These are phyloP conservation scores for Bemisia tabaci DNA, from an alignment of 1,140 invertebrate species.

Conservation along the genomic window DNA sequence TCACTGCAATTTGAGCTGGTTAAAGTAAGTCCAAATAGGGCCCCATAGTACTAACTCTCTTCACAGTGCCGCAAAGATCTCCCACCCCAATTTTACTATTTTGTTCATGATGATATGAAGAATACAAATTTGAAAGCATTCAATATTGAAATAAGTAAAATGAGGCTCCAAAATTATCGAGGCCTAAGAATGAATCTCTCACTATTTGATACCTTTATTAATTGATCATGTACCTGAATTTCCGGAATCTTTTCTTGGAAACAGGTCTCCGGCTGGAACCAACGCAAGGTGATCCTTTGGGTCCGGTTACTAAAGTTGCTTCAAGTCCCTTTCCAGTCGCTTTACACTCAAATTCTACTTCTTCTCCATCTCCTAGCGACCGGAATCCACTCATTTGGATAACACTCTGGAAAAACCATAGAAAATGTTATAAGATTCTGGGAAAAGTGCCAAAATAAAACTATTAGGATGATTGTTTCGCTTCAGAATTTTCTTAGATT, in stretches of 20 bases:
- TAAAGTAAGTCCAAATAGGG: too few species aligned
- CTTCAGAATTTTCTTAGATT: too few species aligned
- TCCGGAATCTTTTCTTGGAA: conserved; percentile 63
- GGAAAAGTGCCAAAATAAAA: conserved; percentile 12
- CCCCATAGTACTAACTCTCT: too few species aligned
- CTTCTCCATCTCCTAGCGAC: conserved; percentile 71
- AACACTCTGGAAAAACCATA: conserved; percentile 50
- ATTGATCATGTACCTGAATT: conserved; percentile 55
- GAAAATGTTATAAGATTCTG: conserved; percentile 6
- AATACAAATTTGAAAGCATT: too few species aligned
- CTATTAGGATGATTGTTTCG: not conserved
- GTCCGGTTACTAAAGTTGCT: conserved; percentile 65
- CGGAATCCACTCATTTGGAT: conserved; percentile 78
- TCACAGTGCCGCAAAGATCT: too few species aligned
- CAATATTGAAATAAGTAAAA: too few species aligned
- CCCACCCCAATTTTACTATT: too few species aligned
- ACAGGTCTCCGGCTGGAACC: conserved; percentile 60
- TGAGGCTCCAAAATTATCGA: too few species aligned
- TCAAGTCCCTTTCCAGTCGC: conserved; percentile 70
- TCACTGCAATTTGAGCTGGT: too few species aligned
- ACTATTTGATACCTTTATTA: too few species aligned
- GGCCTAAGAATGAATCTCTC: too few species aligned
- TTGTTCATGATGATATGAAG: too few species aligned
- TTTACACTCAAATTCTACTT: conserved; percentile 73
- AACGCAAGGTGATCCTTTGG: conserved; percentile 55